phyloP scores from a whole-genome alignment of 2,797 vertebrate genomes.

The Propithecus deckenii region DNA sequence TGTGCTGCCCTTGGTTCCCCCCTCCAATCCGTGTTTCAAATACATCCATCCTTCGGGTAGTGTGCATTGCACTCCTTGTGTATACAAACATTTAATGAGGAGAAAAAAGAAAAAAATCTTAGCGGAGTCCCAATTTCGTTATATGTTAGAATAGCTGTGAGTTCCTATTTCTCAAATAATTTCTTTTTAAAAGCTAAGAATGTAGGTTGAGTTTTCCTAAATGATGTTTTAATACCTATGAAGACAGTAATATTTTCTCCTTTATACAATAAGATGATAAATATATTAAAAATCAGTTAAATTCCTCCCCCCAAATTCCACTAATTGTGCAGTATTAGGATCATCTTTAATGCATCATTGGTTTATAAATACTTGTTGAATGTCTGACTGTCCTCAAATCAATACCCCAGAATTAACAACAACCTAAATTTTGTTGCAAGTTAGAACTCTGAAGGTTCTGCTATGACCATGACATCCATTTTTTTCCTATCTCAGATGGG shows the following conservation, averaged over 20 bases:
- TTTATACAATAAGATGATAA: not conserved
- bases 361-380: not conserved
- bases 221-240: not conserved
- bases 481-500: not conserved
- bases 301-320: not conserved
- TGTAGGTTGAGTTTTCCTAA: not conserved
- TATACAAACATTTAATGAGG: not conserved
- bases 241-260: not conserved
- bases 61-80: too few species aligned
- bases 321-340: not conserved
- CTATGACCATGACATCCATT: not conserved
- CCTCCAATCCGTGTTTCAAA: too few species aligned
- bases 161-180: constrained; percentile 7
- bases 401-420: not conserved
- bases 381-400: not conserved
- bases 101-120: not conserved
- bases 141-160: not conserved
- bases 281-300: not conserved
- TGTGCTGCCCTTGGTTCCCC: too few species aligned
- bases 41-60: too few species aligned
- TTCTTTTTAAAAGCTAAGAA: not conserved
- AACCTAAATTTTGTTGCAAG: not conserved
- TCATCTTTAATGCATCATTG: not conserved
- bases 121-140: not conserved
- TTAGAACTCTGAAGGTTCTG: not conserved